These are phyloP conservation scores for Heliconius ismenius DNA, from an alignment of 2,888 invertebrate species.

Conservation along the genomic window DNA sequence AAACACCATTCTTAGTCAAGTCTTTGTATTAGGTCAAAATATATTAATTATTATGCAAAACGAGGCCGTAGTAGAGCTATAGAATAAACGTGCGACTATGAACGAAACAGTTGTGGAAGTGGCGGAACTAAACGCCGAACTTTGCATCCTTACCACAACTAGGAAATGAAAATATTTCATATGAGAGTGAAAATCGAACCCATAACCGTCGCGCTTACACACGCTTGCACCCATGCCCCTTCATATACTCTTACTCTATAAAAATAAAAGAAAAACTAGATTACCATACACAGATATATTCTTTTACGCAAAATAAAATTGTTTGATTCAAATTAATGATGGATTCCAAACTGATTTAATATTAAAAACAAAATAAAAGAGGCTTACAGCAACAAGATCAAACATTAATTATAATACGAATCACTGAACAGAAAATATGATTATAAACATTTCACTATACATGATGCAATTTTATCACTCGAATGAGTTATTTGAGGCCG, in stretches of 20 bases:
- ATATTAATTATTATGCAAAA: no score
- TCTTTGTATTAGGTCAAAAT: no score
- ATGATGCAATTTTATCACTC: background rate
- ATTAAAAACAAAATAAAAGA: background rate
- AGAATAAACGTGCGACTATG: no score
- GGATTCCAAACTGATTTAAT: background rate
- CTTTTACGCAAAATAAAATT: background rate
- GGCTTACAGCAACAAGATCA: background rate
- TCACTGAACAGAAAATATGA: constrained; percentile 19
- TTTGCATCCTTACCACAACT: no score
- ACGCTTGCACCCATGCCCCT: background rate
- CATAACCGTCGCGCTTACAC: background rate
- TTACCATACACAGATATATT: background rate
- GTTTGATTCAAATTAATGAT: background rate
- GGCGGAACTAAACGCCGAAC: no score
- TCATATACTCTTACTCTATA: no score
- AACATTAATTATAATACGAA: constrained; percentile 8
- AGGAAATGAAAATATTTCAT: no score
- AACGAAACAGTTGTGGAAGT: no score
- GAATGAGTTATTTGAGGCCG: background rate
- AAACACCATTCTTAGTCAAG: no score
- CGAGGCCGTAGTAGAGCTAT: no score
- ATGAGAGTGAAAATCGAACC: background rate
- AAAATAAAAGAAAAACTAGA: no score
- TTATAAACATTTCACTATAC: background rate